These are phyloP conservation scores for Stylophora pistillata DNA, from an alignment of 64 coral and sea anemone genomes.

Conservation along the genomic window DNA sequence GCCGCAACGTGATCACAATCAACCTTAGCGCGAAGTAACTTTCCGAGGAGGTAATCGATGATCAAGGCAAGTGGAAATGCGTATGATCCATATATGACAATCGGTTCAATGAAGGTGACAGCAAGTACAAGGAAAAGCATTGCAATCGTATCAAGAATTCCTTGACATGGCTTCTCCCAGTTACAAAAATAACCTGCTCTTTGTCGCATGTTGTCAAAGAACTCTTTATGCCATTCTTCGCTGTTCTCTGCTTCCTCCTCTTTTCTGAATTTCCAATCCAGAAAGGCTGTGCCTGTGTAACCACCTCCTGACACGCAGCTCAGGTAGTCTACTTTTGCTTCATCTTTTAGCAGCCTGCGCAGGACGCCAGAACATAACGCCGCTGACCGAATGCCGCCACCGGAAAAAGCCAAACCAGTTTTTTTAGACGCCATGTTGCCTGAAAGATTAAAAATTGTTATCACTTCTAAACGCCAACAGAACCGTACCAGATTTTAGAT, in stretches of 20 bases:
- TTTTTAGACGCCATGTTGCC: too few relatives aligned
- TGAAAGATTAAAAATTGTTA: too few relatives aligned
- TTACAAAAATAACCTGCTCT: conserved; percentile 24
- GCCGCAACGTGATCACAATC: neutral
- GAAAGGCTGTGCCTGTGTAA: conserved; percentile 50
- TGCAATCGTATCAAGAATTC: conserved; percentile 21
- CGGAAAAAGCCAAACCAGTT: conserved; percentile 75
- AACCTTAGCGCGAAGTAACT: neutral
- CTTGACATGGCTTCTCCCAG: conserved; percentile 54
- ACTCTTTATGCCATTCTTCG: conserved; percentile 59
- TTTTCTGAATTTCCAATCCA: conserved; percentile 81
- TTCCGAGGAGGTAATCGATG: conserved; percentile 8
- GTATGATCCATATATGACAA: conserved; percentile 20
- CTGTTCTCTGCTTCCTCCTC: neutral
- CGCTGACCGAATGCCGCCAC: conserved; percentile 77
- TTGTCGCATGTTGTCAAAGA: conserved; percentile 69
- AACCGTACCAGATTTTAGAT: too few relatives aligned
- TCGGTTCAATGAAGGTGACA: conserved; percentile 1
- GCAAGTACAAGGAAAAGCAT: neutral
- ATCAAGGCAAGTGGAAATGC: conserved; percentile 4
- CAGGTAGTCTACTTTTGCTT: conserved; percentile 51
- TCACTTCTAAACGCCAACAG: too few relatives aligned
- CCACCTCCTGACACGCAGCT: conserved; percentile 79
- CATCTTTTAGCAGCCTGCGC: conserved; percentile 51
- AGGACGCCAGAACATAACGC: conserved; percentile 74